These are phyloP conservation scores for Apolygus lucorum DNA, from an alignment of 1,140 invertebrate genomes.

Conservation along the genomic window DNA sequence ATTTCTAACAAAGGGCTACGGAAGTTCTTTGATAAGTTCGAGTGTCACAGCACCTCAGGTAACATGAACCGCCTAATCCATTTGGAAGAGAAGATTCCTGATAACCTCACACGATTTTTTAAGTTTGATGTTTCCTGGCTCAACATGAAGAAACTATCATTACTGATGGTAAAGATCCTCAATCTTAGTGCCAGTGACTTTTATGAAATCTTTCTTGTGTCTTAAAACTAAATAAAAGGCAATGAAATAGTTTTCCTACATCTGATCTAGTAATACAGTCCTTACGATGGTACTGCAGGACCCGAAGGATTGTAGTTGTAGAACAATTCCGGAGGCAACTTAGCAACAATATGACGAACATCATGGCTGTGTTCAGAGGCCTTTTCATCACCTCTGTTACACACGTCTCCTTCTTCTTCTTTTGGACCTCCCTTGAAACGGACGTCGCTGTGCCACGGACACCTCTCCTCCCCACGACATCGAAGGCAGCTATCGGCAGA, in stretches of 20 bases:
- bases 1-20: too few species aligned
- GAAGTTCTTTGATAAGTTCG: too few species aligned
- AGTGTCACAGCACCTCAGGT: too few species aligned
- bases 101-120: too few species aligned
- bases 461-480: not conserved
- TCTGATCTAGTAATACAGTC: not conserved
- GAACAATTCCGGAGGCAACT: not conserved
- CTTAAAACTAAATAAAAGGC: not conserved
- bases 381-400: not conserved
- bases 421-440: not conserved
- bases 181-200: too few species aligned
- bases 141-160: not conserved
- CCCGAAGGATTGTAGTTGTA: slow-evolving; percentile 6
- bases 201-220: too few species aligned
- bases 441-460: not conserved
- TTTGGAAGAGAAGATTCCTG: not conserved
- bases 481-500: not conserved
- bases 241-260: too few species aligned
- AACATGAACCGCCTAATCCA: too few species aligned
- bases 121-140: too few species aligned
- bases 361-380: not conserved
- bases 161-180: too few species aligned
- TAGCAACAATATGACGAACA: not conserved
- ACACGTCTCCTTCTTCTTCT: not conserved
- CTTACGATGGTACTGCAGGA: not conserved